Evolutionary conservation across 2,797 vertebrate species (phyloP).

Genomic region (Myripristis jacobus): DNA sequence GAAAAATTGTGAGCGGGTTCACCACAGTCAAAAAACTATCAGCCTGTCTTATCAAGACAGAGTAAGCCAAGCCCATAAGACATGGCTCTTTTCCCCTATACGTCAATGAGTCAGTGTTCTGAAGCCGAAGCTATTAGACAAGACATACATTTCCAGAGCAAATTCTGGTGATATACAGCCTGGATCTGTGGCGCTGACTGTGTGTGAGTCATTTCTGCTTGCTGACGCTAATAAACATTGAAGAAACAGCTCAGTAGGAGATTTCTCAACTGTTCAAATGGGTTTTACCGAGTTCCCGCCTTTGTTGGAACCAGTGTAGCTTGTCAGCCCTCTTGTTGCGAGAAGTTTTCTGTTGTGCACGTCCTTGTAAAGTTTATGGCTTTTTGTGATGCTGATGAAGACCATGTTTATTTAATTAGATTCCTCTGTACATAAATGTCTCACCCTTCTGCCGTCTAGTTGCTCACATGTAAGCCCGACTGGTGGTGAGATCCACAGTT

Average conservation of each 20-base stretch:
- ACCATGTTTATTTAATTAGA: too few species aligned
- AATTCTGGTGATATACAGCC: constrained; percentile 10
- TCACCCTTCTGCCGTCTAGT: neutral
- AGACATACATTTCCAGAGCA: constrained; percentile 11
- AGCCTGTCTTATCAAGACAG: constrained; percentile 11
- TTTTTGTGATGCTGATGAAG: neutral
- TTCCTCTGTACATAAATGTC: too few species aligned
- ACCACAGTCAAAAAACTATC: constrained; percentile 27
- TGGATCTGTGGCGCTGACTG: constrained; percentile 6
- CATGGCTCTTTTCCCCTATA: constrained; percentile 14
- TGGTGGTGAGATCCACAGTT: constrained; percentile 8
- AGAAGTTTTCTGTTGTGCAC: neutral
- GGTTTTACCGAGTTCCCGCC: neutral
- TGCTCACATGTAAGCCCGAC: neutral
- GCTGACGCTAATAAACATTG: constrained; percentile 12
- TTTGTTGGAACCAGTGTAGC: neutral
- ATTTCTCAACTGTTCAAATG: constrained; percentile 9
- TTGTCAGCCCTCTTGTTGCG: neutral
- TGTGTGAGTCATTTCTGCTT: constrained; percentile 13
- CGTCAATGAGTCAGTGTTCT: constrained; percentile 32
- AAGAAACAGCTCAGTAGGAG: constrained; percentile 19
- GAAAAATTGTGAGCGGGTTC: constrained; percentile 30
- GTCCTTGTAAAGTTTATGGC: neutral
- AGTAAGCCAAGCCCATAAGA: constrained; percentile 12
- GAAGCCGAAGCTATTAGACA: constrained; percentile 26